These are phyloP conservation scores for Caenorhabditis becei DNA, from an alignment of 2,888 invertebrate species.

Conservation along the genomic window DNA sequence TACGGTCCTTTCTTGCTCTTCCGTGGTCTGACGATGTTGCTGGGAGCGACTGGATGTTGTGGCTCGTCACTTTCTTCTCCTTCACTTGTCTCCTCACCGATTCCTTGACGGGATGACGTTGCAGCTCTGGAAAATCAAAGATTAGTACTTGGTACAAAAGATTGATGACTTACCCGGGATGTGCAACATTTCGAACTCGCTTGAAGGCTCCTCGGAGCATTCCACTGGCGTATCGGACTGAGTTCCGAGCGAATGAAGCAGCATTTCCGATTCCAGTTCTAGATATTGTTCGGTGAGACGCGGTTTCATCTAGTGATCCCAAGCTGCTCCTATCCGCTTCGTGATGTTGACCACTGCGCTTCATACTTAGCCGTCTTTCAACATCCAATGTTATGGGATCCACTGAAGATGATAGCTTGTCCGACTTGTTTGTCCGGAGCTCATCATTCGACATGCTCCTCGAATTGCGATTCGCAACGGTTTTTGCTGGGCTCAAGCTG, in stretches of 20 bases:
- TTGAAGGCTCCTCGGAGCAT: constrained; percentile 73
- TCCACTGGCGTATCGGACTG: constrained; percentile 69
- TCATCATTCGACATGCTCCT: constrained; percentile 59
- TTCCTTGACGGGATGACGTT: constrained; percentile 23
- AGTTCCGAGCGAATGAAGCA: constrained; percentile 65
- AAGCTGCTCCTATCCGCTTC: constrained; percentile 54
- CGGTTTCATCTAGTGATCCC: constrained; percentile 52
- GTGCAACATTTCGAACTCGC: constrained; percentile 67
- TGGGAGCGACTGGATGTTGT: constrained; percentile 32
- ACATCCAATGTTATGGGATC: constrained; percentile 80
- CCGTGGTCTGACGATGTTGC: constrained; percentile 87
- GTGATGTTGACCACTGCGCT: constrained; percentile 67
- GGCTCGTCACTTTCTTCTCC: constrained; percentile 65
- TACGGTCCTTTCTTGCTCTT: constrained; percentile 97
- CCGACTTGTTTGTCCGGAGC: constrained; percentile 24
- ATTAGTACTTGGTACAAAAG: neutral
- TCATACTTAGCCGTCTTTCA: constrained; percentile 79
- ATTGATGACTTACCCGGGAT: constrained; percentile 56
- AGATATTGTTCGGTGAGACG: constrained; percentile 48
- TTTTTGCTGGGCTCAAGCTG: constrained; percentile 34
- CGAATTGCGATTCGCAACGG: constrained; percentile 29
- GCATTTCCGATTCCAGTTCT: constrained; percentile 64
- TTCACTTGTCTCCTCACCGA: constrained; percentile 62
- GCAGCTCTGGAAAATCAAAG: constrained; percentile 8
- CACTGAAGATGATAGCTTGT: constrained; percentile 61